Percentiles rank a stretch among this genome's conserved stretches.
Evolutionary conservation across 30 jellyfish, hydroid and myxozoan genomes (phyloP).

Genomic region (Aurelia sp.): DNA sequence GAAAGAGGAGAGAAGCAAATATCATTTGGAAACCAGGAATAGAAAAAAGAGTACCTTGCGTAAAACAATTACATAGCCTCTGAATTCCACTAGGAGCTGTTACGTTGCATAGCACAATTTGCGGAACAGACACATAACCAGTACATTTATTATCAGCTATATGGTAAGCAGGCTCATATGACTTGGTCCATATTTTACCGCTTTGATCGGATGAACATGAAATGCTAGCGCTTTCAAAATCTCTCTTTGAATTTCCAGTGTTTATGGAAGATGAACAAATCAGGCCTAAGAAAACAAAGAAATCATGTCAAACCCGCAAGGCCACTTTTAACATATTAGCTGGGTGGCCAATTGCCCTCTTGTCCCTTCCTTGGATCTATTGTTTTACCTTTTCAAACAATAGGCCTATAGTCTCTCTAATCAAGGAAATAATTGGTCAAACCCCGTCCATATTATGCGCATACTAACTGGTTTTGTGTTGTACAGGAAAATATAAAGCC

Average conservation of each 20-base stretch:
- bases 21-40: background rate
- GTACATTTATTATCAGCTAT: conserved; percentile 6
- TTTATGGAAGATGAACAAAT: conserved; percentile 36
- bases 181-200: conserved; percentile 37
- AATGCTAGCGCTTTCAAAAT: background rate
- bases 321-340: no score
- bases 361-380: no score
- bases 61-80: conserved; percentile 72
- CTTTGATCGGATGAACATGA: conserved; percentile 34
- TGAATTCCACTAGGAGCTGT: conserved; percentile 36
- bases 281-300: conserved; percentile 26
- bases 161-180: conserved; percentile 34
- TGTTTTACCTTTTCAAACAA: no score
- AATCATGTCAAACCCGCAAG: no score
- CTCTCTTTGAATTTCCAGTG: conserved; percentile 42
- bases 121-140: conserved; percentile 60
- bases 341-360: no score
- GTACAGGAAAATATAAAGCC: no score
- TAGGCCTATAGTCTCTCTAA: no score
- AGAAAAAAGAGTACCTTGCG: conserved; percentile 5
- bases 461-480: no score
- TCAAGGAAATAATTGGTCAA: no score
- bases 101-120: conserved; percentile 16
- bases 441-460: no score
- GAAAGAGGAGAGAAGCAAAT: no score